Conservation (phyloP, 2,113 vertebrate genomes). For the Sinocyclocheilus grahami region DNA sequence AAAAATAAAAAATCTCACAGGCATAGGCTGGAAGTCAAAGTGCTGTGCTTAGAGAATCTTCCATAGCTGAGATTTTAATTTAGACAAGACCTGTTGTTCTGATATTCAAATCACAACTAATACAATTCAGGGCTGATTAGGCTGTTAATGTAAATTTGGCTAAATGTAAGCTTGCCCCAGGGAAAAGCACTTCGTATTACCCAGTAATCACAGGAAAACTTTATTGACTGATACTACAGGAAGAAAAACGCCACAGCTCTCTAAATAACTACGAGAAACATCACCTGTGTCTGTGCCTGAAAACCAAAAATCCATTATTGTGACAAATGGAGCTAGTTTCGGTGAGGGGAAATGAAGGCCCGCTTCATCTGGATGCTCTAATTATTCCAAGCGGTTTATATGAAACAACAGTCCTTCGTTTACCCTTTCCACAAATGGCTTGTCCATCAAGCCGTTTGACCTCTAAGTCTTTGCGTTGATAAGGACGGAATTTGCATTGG, state of each 20-base stretch:
- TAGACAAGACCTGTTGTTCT: neutral
- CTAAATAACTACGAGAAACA: conserved; percentile 34
- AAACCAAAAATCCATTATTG: conserved; percentile 48
- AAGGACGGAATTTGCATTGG: conserved; percentile 47
- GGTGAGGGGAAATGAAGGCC: conserved; percentile 40
- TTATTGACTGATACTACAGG: conserved; percentile 45
- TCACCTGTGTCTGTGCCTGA: conserved; percentile 11
- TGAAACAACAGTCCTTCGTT: conserved; percentile 37
- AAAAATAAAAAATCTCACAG: too few species aligned
- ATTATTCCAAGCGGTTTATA: conserved; percentile 16
- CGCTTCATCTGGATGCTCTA: neutral
- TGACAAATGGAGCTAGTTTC: conserved; percentile 36
- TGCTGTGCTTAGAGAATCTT: neutral
- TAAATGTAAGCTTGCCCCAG: neutral
- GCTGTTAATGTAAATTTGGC: neutral
- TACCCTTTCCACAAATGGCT: conserved; percentile 28
- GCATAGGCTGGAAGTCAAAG: neutral
- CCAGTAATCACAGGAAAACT: conserved; percentile 40
- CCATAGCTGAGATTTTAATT: neutral
- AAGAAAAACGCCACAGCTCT: conserved; percentile 18
- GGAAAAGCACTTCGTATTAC: conserved; percentile 31
- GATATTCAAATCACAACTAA: neutral
- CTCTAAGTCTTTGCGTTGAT: conserved; percentile 29
- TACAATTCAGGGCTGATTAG: neutral
- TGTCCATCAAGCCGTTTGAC: conserved; percentile 40